Conservation (phyloP, 2,888 invertebrate genomes). For the Sialis lutaria region DNA sequence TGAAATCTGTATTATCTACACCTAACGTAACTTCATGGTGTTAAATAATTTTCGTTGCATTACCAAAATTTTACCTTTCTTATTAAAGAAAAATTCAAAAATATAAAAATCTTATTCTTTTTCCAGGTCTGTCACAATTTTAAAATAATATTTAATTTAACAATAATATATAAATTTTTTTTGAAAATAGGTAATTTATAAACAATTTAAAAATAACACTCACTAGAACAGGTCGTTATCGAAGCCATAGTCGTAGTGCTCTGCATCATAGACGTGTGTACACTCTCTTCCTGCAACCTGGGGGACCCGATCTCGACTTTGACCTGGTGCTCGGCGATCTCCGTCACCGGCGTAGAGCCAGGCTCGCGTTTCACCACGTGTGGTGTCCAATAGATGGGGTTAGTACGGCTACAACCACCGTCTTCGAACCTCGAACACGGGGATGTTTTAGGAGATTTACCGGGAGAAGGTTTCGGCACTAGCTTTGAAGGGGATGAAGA, state of each 20-base stretch:
- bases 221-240: constrained; percentile 5
- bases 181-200: not conserved
- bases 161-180: no score
- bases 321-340: constrained; percentile 13
- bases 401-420: constrained; percentile 50
- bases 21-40: no score
- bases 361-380: constrained; percentile 51
- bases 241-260: constrained; percentile 3
- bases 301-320: constrained; percentile 51
- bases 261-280: constrained; percentile 12
- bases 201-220: not conserved
- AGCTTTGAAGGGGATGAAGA: no score
- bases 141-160: no score
- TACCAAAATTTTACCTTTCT: no score
- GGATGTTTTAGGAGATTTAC: constrained; percentile 8
- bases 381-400: constrained; percentile 45
- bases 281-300: constrained; percentile 13
- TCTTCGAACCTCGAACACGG: constrained; percentile 18
- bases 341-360: constrained; percentile 22
- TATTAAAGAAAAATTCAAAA: no score
- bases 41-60: no score
- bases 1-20: no score
- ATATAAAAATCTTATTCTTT: no score
- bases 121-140: no score
- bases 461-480: not conserved